These are phyloP conservation scores for Falco concolor DNA, from an alignment of 2,797 vertebrate genomes.

Conservation along the genomic window DNA sequence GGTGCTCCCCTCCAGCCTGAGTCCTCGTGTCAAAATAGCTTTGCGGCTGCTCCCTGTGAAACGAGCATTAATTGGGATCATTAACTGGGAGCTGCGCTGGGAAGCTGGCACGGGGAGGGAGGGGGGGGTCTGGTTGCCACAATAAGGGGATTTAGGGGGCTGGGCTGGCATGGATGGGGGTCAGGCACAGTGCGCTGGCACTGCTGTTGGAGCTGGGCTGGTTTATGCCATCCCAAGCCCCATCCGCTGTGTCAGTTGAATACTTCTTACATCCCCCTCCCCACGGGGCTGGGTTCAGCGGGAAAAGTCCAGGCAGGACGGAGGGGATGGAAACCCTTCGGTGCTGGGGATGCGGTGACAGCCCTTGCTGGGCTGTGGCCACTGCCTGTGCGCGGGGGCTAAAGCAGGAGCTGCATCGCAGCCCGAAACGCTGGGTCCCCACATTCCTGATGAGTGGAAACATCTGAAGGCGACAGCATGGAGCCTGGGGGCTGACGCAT, in stretches of 20 bases:
- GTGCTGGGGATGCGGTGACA: rapidly evolving
- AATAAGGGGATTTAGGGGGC: background rate
- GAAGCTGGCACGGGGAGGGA: background rate
- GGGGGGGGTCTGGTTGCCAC: background rate
- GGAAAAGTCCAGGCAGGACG: background rate
- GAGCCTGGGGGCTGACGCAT: background rate
- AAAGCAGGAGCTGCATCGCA: background rate
- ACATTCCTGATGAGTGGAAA: rapidly evolving
- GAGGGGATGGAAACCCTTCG: background rate
- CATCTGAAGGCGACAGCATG: rapidly evolving
- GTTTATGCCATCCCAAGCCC: rapidly evolving
- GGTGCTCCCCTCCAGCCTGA: rapidly evolving
- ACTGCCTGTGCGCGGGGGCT: background rate
- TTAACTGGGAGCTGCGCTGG: background rate
- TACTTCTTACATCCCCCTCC: no score
- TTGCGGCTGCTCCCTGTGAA: background rate
- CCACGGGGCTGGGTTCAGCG: background rate
- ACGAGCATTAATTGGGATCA: background rate
- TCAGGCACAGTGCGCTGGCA: rapidly evolving
- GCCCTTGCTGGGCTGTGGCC: background rate
- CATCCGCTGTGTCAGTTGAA: rapidly evolving
- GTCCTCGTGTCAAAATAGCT: background rate
- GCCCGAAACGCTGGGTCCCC: rapidly evolving
- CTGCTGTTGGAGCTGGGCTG: rapidly evolving
- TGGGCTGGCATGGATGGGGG: background rate